These are phyloP conservation scores for Brachyptera putata DNA, from an alignment of 2,888 invertebrate genomes.

Conservation along the genomic window DNA sequence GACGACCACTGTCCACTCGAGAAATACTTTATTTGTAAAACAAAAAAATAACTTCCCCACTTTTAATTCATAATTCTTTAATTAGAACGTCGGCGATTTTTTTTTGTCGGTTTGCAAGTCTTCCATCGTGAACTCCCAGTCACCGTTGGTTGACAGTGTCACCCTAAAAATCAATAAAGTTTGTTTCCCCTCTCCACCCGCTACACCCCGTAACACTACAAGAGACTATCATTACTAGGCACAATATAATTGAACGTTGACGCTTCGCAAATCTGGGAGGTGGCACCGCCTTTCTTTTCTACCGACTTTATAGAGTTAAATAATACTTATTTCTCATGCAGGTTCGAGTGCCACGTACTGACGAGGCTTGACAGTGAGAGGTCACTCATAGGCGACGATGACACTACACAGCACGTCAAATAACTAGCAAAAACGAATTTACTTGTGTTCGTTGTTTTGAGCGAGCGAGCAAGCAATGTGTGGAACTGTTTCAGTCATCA, in stretches of 20 bases:
- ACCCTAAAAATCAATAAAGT: conserved; percentile 64
- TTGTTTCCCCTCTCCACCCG: conserved; percentile 47
- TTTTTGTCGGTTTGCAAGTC: conserved; percentile 49
- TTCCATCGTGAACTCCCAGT: conserved; percentile 50
- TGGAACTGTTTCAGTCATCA: too few relatives aligned
- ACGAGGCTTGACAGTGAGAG: too few relatives aligned
- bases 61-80: conserved; percentile 5
- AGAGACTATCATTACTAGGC: conserved; percentile 35
- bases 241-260: conserved; percentile 35
- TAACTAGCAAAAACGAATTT: too few relatives aligned
- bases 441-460: too few relatives aligned
- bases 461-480: too few relatives aligned
- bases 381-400: too few relatives aligned
- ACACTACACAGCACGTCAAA: too few relatives aligned
- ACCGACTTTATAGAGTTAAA: too few relatives aligned
- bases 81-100: conserved; percentile 35
- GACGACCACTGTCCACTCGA: conserved; percentile 41
- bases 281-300: conserved; percentile 32
- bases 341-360: too few relatives aligned
- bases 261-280: conserved; percentile 34
- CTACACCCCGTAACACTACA: conserved; percentile 43
- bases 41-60: conserved; percentile 36
- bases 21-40: conserved; percentile 19
- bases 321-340: too few relatives aligned
- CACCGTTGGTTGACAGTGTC: conserved; percentile 59